These are phyloP conservation scores for Lypha dubia DNA, from an alignment of 2,888 invertebrate species.

Conservation along the genomic window DNA sequence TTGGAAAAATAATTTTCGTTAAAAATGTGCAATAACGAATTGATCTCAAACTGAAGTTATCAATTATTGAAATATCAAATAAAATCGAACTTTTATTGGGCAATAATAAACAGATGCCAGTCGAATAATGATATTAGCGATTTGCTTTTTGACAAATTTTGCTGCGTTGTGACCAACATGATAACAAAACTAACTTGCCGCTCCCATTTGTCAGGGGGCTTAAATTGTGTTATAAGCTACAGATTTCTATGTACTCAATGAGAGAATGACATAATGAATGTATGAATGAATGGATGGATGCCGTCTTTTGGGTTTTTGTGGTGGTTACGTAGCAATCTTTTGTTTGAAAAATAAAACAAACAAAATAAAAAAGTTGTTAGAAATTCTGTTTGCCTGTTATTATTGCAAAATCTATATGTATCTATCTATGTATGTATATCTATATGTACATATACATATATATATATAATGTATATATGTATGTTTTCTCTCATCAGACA, in stretches of 20 bases:
- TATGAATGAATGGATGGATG: slow-evolving; percentile 1
- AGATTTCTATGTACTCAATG: slow-evolving; percentile 4
- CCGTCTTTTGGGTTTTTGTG: slow-evolving; percentile 6
- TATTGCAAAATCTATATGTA: slow-evolving; percentile 68
- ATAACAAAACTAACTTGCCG: neutral
- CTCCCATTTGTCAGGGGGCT: neutral
- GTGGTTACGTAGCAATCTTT: neutral
- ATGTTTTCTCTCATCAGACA: neutral
- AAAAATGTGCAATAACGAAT: too few species aligned
- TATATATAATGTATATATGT: slow-evolving; percentile 46
- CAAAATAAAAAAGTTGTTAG: slow-evolving; percentile 28
- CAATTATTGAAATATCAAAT: too few species aligned
- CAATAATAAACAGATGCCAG: too few species aligned
- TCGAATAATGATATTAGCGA: neutral
- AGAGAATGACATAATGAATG: slow-evolving; percentile 2
- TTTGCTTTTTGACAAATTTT: neutral
- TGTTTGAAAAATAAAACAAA: neutral
- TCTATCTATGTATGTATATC: slow-evolving; percentile 70
- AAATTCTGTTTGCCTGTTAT: slow-evolving; percentile 68
- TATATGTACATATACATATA: too few species aligned
- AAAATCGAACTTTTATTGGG: too few species aligned
- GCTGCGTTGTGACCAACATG: neutral
- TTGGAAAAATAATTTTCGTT: too few species aligned
- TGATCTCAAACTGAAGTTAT: too few species aligned
- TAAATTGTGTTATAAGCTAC: neutral